phyloP scores from a whole-genome alignment of 1,140 invertebrate species.

The Neodiprion virginianus region DNA sequence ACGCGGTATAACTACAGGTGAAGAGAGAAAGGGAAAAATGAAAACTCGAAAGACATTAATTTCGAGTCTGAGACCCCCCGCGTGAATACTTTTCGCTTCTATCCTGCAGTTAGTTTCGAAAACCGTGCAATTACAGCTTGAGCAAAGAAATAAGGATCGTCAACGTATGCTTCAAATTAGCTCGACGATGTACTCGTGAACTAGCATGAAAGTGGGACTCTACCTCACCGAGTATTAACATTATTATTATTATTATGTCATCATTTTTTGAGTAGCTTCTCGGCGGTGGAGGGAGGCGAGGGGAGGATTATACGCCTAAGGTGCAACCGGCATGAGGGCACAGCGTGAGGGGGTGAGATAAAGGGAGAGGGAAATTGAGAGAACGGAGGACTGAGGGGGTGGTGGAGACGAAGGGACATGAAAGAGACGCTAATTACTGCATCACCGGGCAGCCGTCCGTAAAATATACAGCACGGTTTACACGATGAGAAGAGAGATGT shows the following conservation, averaged over 20 bases:
- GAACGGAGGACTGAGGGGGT: not conserved
- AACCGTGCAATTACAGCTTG: not conserved
- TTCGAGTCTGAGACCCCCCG: too few relatives aligned
- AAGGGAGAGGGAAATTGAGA: not conserved
- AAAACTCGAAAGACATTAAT: too few relatives aligned
- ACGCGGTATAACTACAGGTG: not conserved
- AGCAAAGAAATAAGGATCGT: not conserved
- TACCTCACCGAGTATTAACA: not conserved
- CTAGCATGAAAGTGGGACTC: not conserved
- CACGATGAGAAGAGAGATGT: not conserved
- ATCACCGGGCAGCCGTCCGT: conserved; percentile 40
- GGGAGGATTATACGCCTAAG: not conserved
- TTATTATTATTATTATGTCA: too few relatives aligned
- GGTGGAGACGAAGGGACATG: conserved; percentile 38
- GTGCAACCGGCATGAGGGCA: not conserved
- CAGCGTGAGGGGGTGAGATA: not conserved
- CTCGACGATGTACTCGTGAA: not conserved
- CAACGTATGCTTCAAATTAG: not conserved
- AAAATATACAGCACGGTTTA: conserved; percentile 31
- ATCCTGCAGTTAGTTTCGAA: not conserved
- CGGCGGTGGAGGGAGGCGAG: not conserved
- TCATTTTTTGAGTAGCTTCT: too few relatives aligned
- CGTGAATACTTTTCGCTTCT: too few relatives aligned
- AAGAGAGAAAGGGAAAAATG: not conserved
- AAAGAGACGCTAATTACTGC: conserved; percentile 50